Percentiles rank a stretch among this genome's conserved stretches.
phyloP scores from a whole-genome alignment of 2,888 invertebrate genomes.

The Campoplex capitator region DNA sequence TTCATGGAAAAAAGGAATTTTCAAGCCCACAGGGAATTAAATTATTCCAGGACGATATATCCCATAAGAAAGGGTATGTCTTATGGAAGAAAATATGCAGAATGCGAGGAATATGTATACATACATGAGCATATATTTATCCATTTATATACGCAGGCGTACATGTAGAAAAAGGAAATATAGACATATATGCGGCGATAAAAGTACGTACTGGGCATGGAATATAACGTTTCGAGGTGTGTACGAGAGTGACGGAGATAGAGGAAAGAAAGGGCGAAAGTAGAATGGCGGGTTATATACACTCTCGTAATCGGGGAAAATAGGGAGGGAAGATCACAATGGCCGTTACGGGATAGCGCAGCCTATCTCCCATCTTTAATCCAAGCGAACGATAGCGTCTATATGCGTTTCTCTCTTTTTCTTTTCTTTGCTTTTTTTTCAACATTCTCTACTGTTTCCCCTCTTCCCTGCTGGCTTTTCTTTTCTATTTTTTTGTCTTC shows the following conservation, averaged over 20 bases:
- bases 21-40: conserved; percentile 56
- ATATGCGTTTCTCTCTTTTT: conserved; percentile 34
- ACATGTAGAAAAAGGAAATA: background rate
- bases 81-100: conserved; percentile 67
- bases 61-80: conserved; percentile 63
- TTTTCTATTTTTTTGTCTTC: conserved; percentile 10
- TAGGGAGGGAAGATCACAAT: conserved; percentile 60
- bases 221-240: conserved; percentile 51
- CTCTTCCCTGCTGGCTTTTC: background rate
- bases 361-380: conserved; percentile 72
- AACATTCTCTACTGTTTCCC: background rate
- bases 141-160: background rate
- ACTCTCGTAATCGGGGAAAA: conserved; percentile 61
- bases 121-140: conserved; percentile 9
- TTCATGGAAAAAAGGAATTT: background rate
- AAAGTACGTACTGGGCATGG: conserved; percentile 3
- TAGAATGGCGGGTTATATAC: conserved; percentile 52
- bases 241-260: conserved; percentile 44
- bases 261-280: conserved; percentile 52
- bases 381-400: conserved; percentile 56
- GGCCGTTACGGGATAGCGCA: conserved; percentile 70
- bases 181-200: background rate
- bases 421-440: background rate
- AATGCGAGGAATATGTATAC: conserved; percentile 60
- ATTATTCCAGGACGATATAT: conserved; percentile 68